Base-by-base conservation (phyloP, 2,888 invertebrate species). In the Oeneis ivallda region DNA sequence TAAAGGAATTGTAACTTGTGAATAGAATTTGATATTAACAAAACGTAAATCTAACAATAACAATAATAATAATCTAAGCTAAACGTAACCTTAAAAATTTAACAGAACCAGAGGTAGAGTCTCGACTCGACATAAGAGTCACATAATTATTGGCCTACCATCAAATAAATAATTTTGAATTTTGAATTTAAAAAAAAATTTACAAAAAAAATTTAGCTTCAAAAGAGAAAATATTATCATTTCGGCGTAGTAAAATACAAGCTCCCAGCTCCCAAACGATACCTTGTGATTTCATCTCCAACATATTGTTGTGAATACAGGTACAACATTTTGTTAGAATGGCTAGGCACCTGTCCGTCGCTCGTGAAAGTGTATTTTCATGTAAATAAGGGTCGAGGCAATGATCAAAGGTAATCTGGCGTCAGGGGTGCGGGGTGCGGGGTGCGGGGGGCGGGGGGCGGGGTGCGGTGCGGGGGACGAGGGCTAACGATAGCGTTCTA, bases 321-420 rank as follows among this genome's bases (percentile, higher is more conserved):
- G 43, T 26, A 57, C 43, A 57, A 32, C 43, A 45, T 57, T 57
- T 19, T 32, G 57, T 26, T 32, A 43, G 26, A 57, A 58, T 15
- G 58, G 58, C 7, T 47, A 19, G 19, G 9, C 9, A 37, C 53
- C 53, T 15, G 41, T 8, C 45, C 43, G 26, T 26, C 32, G 58
- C 58, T 11, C 45, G 45, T 34, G 11, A 15, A 47, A 47, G 56
- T 43, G 43, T 58, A 54, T 54, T 54, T 37, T 54, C 54, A 54
- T 54, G 54, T 54, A 54, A 54, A 54, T 54, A 15, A 37, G 54
- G 37, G 17, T 54, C 37, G 54, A 26, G 54, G 37, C 54, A 17
- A 37, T 37, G 54, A 54, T 54, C 54, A 54, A 34, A 37, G 54
- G 15, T 13, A 45, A 58, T 47, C 58, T 47, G 47, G 34, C 58